These are phyloP conservation scores for Tinea pellionella DNA, from an alignment of 2,888 invertebrate species.

Conservation along the genomic window DNA sequence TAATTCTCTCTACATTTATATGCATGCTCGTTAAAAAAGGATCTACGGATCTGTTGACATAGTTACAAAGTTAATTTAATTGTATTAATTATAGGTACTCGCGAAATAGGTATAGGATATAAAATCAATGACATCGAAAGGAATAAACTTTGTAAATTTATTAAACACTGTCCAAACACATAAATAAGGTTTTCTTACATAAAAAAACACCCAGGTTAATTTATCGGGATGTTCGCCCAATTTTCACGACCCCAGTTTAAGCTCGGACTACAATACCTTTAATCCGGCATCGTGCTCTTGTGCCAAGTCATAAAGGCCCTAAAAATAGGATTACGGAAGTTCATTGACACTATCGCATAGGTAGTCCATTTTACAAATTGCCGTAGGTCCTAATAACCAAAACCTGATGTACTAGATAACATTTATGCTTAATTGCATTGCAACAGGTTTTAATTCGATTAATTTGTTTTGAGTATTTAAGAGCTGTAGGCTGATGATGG, in stretches of 20 bases:
- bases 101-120: no score
- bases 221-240: slow-evolving; percentile 84
- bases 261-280: slow-evolving; percentile 80
- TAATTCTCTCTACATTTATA: no score
- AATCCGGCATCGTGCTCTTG: slow-evolving; percentile 81
- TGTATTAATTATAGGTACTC: no score
- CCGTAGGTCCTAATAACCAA: not conserved
- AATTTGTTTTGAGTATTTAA: no score
- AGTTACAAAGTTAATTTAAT: no score
- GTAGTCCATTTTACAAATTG: slow-evolving; percentile 59
- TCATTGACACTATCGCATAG: slow-evolving; percentile 75
- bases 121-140: no score
- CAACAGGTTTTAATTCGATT: no score
- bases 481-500: no score
- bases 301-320: slow-evolving; percentile 74
- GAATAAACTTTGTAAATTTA: not conserved
- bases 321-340: slow-evolving; percentile 78
- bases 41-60: no score
- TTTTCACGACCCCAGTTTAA: slow-evolving; percentile 75
- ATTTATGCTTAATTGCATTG: no score
- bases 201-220: not conserved
- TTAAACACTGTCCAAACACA: not conserved
- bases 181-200: not conserved
- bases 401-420: not conserved
- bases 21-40: no score